phyloP scores from a whole-genome alignment of 2,797 vertebrate species.

The Salmo trutta region DNA sequence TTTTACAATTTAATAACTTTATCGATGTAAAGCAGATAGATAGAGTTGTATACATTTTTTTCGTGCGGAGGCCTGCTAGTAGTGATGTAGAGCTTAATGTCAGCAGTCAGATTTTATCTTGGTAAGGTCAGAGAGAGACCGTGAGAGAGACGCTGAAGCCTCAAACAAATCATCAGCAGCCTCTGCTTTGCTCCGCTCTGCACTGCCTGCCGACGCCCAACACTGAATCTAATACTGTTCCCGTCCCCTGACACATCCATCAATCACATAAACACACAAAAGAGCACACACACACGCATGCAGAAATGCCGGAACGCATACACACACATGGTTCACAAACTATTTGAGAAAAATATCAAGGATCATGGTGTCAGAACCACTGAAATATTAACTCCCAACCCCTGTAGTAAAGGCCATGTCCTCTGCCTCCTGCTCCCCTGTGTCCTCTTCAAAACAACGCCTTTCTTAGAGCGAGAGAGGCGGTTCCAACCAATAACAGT shows the following conservation, averaged over 20 bases:
- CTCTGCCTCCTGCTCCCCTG: slow-evolving; percentile 6
- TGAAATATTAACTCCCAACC: slow-evolving; percentile 15
- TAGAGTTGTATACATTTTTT: slow-evolving; percentile 24
- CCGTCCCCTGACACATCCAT: slow-evolving; percentile 48
- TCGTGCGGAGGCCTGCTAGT: background rate
- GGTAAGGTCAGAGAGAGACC: slow-evolving; percentile 39
- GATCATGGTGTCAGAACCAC: slow-evolving; percentile 24
- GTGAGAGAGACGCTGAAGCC: slow-evolving; percentile 10
- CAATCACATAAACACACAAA: slow-evolving; percentile 35
- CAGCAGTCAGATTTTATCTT: slow-evolving; percentile 29
- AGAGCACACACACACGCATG: slow-evolving; percentile 10
- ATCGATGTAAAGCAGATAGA: slow-evolving; percentile 26
- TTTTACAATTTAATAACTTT: slow-evolving; percentile 15
- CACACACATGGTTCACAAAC: slow-evolving; percentile 19
- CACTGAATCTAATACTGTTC: slow-evolving; percentile 48
- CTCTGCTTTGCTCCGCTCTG: slow-evolving; percentile 16
- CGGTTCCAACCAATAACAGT: background rate
- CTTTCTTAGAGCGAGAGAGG: background rate
- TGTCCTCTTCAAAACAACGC: slow-evolving; percentile 26
- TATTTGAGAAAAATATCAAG: slow-evolving; percentile 25
- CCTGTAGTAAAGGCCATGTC: background rate
- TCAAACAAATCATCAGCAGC: slow-evolving; percentile 42
- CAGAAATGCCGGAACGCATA: background rate
- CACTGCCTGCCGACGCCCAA: slow-evolving; percentile 36
- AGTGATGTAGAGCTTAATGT: slow-evolving; percentile 35